Conservation (phyloP, 1,140 invertebrate genomes). For the Bombus picipes region DNA sequence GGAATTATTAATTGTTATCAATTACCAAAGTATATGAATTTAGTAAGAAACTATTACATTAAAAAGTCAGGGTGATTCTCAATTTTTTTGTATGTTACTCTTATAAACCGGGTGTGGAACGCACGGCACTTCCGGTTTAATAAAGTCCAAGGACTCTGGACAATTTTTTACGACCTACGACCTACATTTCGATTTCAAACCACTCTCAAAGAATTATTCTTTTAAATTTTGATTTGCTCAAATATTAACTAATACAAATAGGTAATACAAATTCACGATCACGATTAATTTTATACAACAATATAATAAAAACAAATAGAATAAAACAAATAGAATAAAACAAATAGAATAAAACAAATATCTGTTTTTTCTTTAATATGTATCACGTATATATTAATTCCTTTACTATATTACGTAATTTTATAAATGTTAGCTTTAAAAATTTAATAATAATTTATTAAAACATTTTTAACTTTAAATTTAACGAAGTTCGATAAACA, state of each 20-base stretch:
- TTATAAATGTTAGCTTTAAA: not conserved
- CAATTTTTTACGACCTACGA: not conserved
- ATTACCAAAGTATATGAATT: not conserved
- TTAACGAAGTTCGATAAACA: not conserved
- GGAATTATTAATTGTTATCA: no score
- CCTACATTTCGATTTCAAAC: not conserved
- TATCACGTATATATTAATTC: not conserved
- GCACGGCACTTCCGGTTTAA: conserved; percentile 1
- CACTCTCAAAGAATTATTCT: not conserved
- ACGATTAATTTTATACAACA: not conserved
- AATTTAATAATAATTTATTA: not conserved
- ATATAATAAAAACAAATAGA: no score
- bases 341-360: not conserved
- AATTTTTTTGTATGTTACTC: not conserved
- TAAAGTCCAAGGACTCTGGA: not conserved
- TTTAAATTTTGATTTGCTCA: not conserved
- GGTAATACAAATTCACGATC: not conserved
- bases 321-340: not conserved
- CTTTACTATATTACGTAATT: not conserved
- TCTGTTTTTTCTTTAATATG: not conserved
- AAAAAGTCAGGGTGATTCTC: not conserved
- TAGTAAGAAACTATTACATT: not conserved
- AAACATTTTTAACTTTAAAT: not conserved
- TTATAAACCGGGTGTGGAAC: not conserved
- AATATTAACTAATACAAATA: not conserved